Evolutionary conservation across 2,888 invertebrate species (phyloP), one percentile per base, ranked within the genome.

Genomic region (Mythimna ferrago): DNA sequence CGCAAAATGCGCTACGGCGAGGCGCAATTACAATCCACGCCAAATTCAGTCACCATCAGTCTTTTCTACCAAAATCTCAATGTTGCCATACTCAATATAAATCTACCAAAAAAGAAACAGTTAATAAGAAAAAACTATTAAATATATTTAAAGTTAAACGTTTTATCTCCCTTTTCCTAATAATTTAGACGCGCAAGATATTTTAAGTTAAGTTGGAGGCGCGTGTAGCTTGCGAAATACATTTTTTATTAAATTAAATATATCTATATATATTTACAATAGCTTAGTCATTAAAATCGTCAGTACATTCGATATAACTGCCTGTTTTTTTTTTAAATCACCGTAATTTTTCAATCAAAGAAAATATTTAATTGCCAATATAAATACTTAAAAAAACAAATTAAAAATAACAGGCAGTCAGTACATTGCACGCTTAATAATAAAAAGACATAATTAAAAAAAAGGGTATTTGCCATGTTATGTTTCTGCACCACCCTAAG

Each of bases 71-170:
- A 74, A 79, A 78, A 69, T 21, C 81, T 21, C 81, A 84, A 32
- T 82, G 80, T 85, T 82, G 77, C 84, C 86, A 85, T 76, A 82
- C 66, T 60, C 76, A 76, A 58, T 70, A 81, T 73, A 83, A 75
- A 83, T 73, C 80, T 81, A 81, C 75, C 60, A 81, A 82, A 80
- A 68, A 80, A 65, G 71, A 82, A 81, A 82, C 74, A 82, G 16
- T 73, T 82, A 82, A 41, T 78, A 66, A 74, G 80, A 80, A 74
- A 48, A 70, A 75, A 57, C 69, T 68, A 70, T 82, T 73, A 72
- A 53, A 71, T 73, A 68, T 73, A 68, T 73, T 61, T 70, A 38
- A 76, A 71, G 56, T 66, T 73, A 48, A 78, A 81, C 21, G n/a
- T 9, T 60, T 68, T 38, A 66, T 73, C 60, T 58, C 53, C 56